These are phyloP conservation scores for Archocentrus centrarchus DNA, from an alignment of 2,113 vertebrate species.

Conservation along the genomic window DNA sequence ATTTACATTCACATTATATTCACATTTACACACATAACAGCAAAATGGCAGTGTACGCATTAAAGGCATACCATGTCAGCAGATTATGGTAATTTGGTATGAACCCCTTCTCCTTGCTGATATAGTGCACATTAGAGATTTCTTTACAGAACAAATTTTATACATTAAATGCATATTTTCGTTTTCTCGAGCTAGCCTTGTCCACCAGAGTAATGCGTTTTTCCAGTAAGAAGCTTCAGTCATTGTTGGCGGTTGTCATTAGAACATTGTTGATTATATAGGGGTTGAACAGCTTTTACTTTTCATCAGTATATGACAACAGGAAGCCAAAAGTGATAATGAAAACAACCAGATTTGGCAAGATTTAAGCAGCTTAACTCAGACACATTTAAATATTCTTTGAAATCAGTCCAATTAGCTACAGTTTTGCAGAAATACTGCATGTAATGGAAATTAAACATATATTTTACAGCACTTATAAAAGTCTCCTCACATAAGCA, in stretches of 20 bases:
- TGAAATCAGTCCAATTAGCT: conserved; percentile 25
- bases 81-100: conserved; percentile 72
- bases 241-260: conserved; percentile 19
- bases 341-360: conserved; percentile 49
- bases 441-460: conserved; percentile 10
- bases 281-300: background rate
- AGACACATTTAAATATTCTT: conserved; percentile 15
- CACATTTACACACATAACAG: conserved; percentile 54
- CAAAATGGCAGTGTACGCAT: conserved; percentile 67
- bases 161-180: conserved; percentile 43
- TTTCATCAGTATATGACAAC: background rate
- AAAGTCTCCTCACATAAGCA: background rate
- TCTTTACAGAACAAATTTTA: conserved; percentile 27
- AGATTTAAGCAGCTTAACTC: conserved; percentile 37
- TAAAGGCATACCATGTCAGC: conserved; percentile 53
- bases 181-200: conserved; percentile 29
- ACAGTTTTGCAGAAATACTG: conserved; percentile 15
- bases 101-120: conserved; percentile 53
- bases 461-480: background rate
- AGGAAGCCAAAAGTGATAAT: conserved; percentile 1
- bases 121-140: conserved; percentile 75
- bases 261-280: background rate
- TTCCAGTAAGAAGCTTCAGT: no score
- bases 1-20: conserved; percentile 71
- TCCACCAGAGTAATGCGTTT: conserved; percentile 23